phyloP scores from a whole-genome alignment of 2,113 vertebrate genomes.

The Psittacara wagleri region DNA sequence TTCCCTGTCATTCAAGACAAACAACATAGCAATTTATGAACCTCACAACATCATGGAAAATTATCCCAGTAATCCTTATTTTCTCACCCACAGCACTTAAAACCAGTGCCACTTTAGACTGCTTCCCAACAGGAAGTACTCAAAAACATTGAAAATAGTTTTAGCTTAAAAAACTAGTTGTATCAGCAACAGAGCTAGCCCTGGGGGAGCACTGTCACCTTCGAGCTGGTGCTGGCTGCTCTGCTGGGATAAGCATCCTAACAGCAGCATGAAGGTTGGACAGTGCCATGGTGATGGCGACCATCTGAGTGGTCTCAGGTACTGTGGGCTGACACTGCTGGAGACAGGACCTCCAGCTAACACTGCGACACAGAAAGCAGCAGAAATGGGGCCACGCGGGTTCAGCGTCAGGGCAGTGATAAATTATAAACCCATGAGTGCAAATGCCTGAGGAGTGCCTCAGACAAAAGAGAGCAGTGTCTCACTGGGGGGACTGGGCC shows the following conservation, averaged over 20 bases:
- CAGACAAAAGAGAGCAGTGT: conserved; percentile 26
- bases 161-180: background rate
- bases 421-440: background rate
- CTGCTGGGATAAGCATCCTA: background rate
- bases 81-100: background rate
- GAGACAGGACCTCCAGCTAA: rapidly evolving
- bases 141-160: background rate
- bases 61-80: too few species aligned
- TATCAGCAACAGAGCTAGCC: background rate
- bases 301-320: background rate
- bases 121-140: background rate
- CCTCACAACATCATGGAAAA: background rate
- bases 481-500: background rate
- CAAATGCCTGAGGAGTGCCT: background rate
- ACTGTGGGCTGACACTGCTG: rapidly evolving
- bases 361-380: rapidly evolving
- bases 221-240: background rate
- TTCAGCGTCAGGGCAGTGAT: conserved; percentile 20
- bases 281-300: rapidly evolving
- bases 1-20: background rate
- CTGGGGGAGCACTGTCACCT: background rate
- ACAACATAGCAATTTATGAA: background rate
- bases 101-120: background rate
- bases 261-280: rapidly evolving
- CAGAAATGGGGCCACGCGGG: rapidly evolving